phyloP scores from a whole-genome alignment of 2,113 vertebrate species.

The western clawed frog (Xenopus tropicalis) region DNA sequence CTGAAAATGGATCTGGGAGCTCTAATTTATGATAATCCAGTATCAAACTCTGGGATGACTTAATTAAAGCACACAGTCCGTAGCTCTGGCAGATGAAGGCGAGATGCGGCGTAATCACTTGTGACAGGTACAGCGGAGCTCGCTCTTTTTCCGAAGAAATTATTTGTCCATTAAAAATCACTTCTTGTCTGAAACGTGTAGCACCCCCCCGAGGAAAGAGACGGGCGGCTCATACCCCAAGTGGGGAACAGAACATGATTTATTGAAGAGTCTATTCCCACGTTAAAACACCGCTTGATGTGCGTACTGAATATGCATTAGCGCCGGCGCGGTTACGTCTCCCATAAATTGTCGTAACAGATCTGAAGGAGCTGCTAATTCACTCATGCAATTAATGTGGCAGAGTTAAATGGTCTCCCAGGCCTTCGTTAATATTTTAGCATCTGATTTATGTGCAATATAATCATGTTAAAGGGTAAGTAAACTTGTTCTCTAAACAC shows the following conservation, averaged over 20 bases:
- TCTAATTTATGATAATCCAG: slow-evolving; percentile 21
- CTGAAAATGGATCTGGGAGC: not conserved
- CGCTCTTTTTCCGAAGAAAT: slow-evolving; percentile 1
- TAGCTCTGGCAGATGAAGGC: slow-evolving; percentile 9
- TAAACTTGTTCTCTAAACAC: too few species aligned
- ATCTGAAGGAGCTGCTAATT: too few species aligned
- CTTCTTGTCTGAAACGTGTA: not conserved
- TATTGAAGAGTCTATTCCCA: not conserved
- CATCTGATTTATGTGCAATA: too few species aligned
- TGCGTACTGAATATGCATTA: not conserved
- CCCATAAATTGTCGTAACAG: too few species aligned
- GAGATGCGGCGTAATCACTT: slow-evolving; percentile 13
- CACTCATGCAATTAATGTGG: too few species aligned
- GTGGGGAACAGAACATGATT: not conserved
- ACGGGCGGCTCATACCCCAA: not conserved
- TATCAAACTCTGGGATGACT: slow-evolving; percentile 6
- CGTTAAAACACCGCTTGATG: not conserved
- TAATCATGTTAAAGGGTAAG: too few species aligned
- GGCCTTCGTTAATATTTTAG: too few species aligned
- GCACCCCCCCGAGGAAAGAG: not conserved
- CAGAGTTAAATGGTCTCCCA: too few species aligned
- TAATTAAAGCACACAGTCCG: slow-evolving; percentile 5
- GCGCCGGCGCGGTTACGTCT: not conserved
- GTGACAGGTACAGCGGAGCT: slow-evolving; percentile 5
- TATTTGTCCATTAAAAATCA: slow-evolving; percentile 4